Evolutionary conservation across 2,113 vertebrate genomes (phyloP), one percentile per base, ranked within the genome.

Genomic region (Cyanocitta stelleri): DNA sequence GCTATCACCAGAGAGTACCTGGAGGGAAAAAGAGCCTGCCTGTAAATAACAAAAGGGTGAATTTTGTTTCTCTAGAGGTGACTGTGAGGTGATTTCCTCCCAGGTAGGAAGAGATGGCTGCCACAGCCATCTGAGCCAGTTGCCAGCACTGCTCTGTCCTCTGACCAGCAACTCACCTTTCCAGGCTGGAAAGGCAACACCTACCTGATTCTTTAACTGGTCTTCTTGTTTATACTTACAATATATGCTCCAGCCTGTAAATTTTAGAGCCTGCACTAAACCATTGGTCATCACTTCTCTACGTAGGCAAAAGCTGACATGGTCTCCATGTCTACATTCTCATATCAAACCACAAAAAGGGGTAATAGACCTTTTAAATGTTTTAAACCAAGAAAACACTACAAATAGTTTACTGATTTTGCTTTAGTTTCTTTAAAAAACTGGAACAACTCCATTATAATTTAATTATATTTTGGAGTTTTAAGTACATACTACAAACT

Each of bases 281-380:
- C 16, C 15, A 6, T 7, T 68, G 72, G 3, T 58, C 8, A 26
- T 54, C 3, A 10, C 16, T 46, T 55, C 66, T 68, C 10, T 54
- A 7, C 0, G 0, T 16, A 43, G 39, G 27, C 74, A 44, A 55
- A 89, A 73, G 44, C 35, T 56, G 10, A 3, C 5, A 0, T 33
- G 18, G 9, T 63, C 33, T 71, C 35, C 6, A 5, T 21, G 33
- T 48, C 41, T 72, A 1, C 43, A 13, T 24, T 61, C 14, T 62
- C 58, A 27, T 29, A 20, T 54, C 35, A 84, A 81, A 56, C 17
- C 18, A 39, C 5, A 9, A 16, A 71, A 55, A 73, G 8, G 44
- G 11, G 1, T n/a, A 32, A 37, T 8, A 59, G 33, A 27, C 6
- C 5, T 30, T 73, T 64, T 22, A 55, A 55, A 90, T 58, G 37